phyloP scores from a whole-genome alignment of 2,797 vertebrate genomes.

The Poecilia picta region DNA sequence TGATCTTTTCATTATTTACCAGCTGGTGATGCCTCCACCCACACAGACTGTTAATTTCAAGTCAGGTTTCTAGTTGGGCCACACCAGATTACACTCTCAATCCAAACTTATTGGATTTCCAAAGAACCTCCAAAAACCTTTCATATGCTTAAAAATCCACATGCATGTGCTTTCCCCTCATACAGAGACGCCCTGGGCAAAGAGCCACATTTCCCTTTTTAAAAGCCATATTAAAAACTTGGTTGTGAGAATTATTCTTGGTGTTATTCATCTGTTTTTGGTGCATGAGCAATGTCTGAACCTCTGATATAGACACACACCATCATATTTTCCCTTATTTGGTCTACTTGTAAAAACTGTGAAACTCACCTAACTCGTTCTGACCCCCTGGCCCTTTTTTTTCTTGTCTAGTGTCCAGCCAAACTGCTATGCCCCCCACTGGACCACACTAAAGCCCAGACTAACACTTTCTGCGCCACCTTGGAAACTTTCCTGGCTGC shows the following conservation, averaged over 20 bases:
- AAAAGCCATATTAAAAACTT: background rate
- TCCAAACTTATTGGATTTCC: background rate
- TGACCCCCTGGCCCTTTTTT: conserved; percentile 47
- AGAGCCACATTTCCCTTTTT: background rate
- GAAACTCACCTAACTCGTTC: conserved; percentile 44
- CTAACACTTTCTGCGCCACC: conserved; percentile 67
- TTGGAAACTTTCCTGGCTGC: conserved; percentile 80
- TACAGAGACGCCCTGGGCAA: background rate
- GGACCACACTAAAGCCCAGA: conserved; percentile 73
- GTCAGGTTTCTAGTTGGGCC: background rate
- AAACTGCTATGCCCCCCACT: conserved; percentile 48
- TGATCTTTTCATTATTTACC: background rate
- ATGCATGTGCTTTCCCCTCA: background rate
- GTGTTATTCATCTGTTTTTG: conserved; percentile 57
- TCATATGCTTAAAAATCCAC: background rate
- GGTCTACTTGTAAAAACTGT: conserved; percentile 52
- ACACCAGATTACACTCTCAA: background rate
- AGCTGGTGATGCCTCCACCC: background rate
- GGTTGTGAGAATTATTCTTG: conserved; percentile 23
- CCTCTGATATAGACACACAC: conserved; percentile 16
- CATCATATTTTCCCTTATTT: conserved; percentile 45
- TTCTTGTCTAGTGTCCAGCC: conserved; percentile 57
- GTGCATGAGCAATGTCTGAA: conserved; percentile 39
- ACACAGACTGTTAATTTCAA: background rate
- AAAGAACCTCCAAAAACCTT: background rate